Conservation (phyloP, 2,797 vertebrate genomes). For the Cirrhinus mrigala region DNA sequence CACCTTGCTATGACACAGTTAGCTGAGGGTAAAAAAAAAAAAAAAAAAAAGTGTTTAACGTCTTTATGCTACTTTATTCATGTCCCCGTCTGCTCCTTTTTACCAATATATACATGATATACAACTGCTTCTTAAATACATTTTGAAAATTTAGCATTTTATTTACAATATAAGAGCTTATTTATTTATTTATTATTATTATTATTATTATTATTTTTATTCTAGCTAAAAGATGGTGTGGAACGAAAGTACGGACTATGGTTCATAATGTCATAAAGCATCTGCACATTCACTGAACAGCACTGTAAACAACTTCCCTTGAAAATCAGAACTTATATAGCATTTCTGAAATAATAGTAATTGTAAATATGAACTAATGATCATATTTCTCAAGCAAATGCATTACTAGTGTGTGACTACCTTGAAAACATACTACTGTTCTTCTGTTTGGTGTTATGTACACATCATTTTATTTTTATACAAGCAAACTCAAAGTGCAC, state of each 20-base stretch:
- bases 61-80: slow-evolving; percentile 26
- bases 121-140: slow-evolving; percentile 83
- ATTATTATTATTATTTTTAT: slow-evolving; percentile 49
- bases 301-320: slow-evolving; percentile 51
- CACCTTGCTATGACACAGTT: slow-evolving; percentile 6
- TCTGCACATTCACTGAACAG: slow-evolving; percentile 33
- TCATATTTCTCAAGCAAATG: slow-evolving; percentile 16
- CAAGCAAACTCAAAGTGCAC: slow-evolving; percentile 27
- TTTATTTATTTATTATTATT: slow-evolving; percentile 64
- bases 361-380: slow-evolving; percentile 22
- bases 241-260: slow-evolving; percentile 14
- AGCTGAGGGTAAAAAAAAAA: not conserved
- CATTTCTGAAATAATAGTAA: slow-evolving; percentile 19
- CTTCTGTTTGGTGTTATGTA: not conserved
- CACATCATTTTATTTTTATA: slow-evolving; percentile 6
- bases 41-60: not conserved
- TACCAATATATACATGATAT: slow-evolving; percentile 82
- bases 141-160: slow-evolving; percentile 73
- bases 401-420: slow-evolving; percentile 22
- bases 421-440: slow-evolving; percentile 18
- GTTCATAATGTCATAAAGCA: slow-evolving; percentile 29
- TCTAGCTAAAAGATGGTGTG: slow-evolving; percentile 22
- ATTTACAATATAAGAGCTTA: slow-evolving; percentile 86
- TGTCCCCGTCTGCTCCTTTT: slow-evolving; percentile 33
- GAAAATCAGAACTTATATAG: slow-evolving; percentile 22